Base-by-base conservation (phyloP, 2,797 vertebrate species). In the Gastrophryne carolinensis region DNA sequence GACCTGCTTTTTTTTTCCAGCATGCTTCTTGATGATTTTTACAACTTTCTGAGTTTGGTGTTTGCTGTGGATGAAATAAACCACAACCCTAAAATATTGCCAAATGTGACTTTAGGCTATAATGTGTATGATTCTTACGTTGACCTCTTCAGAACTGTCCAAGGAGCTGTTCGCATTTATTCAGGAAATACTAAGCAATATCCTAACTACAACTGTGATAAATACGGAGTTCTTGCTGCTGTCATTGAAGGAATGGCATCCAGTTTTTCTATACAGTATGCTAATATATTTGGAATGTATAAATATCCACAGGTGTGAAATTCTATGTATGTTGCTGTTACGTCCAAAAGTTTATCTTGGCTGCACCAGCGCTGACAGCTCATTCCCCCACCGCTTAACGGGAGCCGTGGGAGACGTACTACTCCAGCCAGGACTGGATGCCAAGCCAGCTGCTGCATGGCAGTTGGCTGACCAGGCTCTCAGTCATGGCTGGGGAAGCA, bases 21-120 rank as follows among this genome's bases (percentile, higher is more conserved):
- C 52, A 71, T 77, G 74, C 58, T 77, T 13, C 21, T 62, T 44
- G 74, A 77, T 34, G 74, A 77, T 30, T 77, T 77, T 32, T 77
- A 77, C 41, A 57, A 77, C 66, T 77, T 77, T 23, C 39, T 77
- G 12, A 77, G 50, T 23, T 64, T 77, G 41, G 74, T 77, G 23
- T 77, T 77, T 17, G 66, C 74, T n/a, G 66, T 77, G 67, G 74
- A 77, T 71, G 67, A 77, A 65, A 77, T 77, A 35, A 77, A 77
- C 37, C 67, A 15, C n/a, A 50, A 77, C 23, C 66, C 49, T 11
- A 70, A 56, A 1, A 71, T 77, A 17, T 44, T 77, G n/a, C 50
- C 74, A 8, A 77, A 77, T 37, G 74, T 77, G 17, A 71, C 74
- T 37, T 49, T 77, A 23, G 74, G 74, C 12, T 77, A 77, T 21